phyloP scores from a whole-genome alignment of 2,888 invertebrate genomes.

The Malthinus seriepunctatus region DNA sequence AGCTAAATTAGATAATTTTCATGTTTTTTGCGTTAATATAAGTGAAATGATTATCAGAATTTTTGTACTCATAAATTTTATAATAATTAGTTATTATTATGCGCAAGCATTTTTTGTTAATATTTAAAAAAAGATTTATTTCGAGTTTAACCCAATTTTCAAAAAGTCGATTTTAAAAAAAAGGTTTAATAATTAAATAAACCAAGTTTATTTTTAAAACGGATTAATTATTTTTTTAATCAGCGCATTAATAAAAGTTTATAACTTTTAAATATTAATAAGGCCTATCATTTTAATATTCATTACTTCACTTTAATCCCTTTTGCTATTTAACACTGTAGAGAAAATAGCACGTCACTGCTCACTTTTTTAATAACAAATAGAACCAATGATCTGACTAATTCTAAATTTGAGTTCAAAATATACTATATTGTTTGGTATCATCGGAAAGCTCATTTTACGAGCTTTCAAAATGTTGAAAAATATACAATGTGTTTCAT shows the following conservation, averaged over 20 bases:
- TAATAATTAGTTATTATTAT: slow-evolving; percentile 24
- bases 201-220: slow-evolving; percentile 10
- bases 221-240: slow-evolving; percentile 7
- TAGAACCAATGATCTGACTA: too few relatives aligned
- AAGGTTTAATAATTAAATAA: slow-evolving; percentile 22
- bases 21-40: slow-evolving; percentile 24
- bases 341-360: too few relatives aligned
- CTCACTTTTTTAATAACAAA: too few relatives aligned
- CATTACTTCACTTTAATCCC: too few relatives aligned
- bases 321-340: too few relatives aligned
- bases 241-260: slow-evolving; percentile 19
- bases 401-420: too few relatives aligned
- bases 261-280: slow-evolving; percentile 22
- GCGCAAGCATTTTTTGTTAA: slow-evolving; percentile 14
- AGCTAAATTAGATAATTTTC: slow-evolving; percentile 33
- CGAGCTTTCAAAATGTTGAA: too few relatives aligned
- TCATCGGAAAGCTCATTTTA: too few relatives aligned
- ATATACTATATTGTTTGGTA: too few relatives aligned
- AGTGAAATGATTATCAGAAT: slow-evolving; percentile 25
- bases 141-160: slow-evolving; percentile 8
- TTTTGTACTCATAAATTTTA: slow-evolving; percentile 21
- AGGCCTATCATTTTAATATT: slow-evolving; percentile 15
- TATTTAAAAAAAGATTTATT: slow-evolving; percentile 14
- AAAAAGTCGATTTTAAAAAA: slow-evolving; percentile 10
- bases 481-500: too few relatives aligned